Evolutionary conservation across 2,797 vertebrate species (phyloP).

Genomic region (Pogonophryne albipinna): DNA sequence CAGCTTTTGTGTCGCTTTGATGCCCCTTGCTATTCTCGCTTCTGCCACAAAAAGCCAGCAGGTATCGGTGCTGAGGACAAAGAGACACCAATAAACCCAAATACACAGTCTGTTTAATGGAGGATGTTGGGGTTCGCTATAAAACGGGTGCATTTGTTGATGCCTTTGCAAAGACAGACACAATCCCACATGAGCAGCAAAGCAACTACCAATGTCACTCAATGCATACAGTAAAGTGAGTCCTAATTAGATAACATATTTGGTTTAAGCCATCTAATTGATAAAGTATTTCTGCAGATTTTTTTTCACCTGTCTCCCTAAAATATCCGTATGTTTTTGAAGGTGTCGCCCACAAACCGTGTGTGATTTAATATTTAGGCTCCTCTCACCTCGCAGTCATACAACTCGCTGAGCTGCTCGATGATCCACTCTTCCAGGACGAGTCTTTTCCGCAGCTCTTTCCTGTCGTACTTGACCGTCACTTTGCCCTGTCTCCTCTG

Average conservation of each 20-base stretch:
- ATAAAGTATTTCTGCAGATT: background rate
- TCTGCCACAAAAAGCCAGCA: conserved; percentile 8
- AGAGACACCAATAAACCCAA: conserved; percentile 10
- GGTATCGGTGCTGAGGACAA: conserved; percentile 41
- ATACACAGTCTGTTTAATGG: background rate
- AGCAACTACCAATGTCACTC: background rate
- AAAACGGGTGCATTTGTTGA: background rate
- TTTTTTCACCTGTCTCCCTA: conserved; percentile 2
- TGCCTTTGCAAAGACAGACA: background rate
- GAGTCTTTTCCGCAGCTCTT: conserved; percentile 96
- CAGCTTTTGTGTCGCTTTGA: conserved; percentile 19
- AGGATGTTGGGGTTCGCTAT: background rate
- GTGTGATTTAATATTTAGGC: background rate
- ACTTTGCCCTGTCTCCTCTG: conserved; percentile 96
- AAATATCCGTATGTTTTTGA: background rate
- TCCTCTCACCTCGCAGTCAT: conserved; percentile 93
- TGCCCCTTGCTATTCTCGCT: background rate
- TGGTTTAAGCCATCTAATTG: background rate
- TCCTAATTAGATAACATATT: background rate
- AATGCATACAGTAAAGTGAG: background rate
- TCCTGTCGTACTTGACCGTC: conserved; percentile 97
- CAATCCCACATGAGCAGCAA: too few relatives aligned
- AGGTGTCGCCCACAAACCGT: background rate
- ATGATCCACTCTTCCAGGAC: conserved; percentile 98
- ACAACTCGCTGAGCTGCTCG: conserved; percentile 94